These are phyloP conservation scores for Epinotia bilunana DNA, from an alignment of 2,888 invertebrate genomes.

Conservation along the genomic window DNA sequence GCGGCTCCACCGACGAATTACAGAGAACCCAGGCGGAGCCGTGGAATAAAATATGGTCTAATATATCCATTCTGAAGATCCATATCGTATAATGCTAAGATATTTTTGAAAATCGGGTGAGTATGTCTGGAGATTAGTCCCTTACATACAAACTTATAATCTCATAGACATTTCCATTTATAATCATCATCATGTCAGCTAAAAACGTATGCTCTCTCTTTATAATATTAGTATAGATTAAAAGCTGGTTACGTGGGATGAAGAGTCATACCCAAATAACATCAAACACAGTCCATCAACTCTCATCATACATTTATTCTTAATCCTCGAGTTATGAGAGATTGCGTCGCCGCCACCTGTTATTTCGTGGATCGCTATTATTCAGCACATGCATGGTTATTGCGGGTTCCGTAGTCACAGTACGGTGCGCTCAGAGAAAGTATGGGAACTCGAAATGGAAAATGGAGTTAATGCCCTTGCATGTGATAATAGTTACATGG, in stretches of 20 bases:
- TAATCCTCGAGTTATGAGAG: conserved; percentile 64
- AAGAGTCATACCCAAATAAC: conserved; percentile 12
- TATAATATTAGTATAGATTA: too few species aligned
- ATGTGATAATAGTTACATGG: conserved; percentile 12
- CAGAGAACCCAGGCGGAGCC: too few species aligned
- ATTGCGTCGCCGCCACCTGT: conserved; percentile 70
- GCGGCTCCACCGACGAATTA: too few species aligned
- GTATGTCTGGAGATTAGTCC: too few species aligned
- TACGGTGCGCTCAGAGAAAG: conserved; percentile 57
- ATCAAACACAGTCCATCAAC: conserved; percentile 6
- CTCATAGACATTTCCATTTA: too few species aligned
- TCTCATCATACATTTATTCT: conserved; percentile 43
- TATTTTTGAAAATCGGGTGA: too few species aligned
- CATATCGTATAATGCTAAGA: too few species aligned
- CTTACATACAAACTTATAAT: too few species aligned
- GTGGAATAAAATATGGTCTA: too few species aligned
- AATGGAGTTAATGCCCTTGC: conserved; percentile 47
- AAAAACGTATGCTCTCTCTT: too few species aligned
- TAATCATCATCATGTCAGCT: too few species aligned
- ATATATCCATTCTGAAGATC: too few species aligned
- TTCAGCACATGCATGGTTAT: conserved; percentile 57
- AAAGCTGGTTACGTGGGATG: not conserved
- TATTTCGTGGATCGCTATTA: conserved; percentile 73
- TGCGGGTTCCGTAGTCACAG: conserved; percentile 58
- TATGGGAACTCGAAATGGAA: conserved; percentile 60